Conservation (phyloP, 2,113 vertebrate species). For the Xiphophorus couchianus region DNA sequence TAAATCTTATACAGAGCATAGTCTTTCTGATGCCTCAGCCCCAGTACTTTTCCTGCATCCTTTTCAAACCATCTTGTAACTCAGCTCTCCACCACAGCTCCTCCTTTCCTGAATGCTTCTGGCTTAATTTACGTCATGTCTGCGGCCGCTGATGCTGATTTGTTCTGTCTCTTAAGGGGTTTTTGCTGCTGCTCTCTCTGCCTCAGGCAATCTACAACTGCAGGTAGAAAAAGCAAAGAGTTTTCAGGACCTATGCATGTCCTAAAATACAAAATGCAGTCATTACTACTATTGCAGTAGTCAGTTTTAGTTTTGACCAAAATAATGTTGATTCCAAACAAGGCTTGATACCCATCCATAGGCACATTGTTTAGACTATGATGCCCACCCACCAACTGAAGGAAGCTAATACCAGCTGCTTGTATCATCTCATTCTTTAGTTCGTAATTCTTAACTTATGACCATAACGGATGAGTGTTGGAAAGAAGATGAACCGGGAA, state of each 20-base stretch:
- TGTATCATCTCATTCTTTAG: too few relatives aligned
- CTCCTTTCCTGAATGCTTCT: neutral
- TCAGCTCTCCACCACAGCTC: neutral
- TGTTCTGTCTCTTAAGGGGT: slow-evolving; percentile 4
- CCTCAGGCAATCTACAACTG: neutral
- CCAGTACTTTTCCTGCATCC: neutral
- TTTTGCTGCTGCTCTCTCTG: slow-evolving; percentile 1
- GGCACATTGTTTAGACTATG: neutral
- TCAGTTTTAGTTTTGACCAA: neutral
- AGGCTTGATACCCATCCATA: neutral
- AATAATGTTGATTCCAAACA: neutral
- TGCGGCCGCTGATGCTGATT: slow-evolving; percentile 1
- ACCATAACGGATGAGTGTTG: too few relatives aligned
- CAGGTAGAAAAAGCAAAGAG: neutral
- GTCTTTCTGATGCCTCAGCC: neutral
- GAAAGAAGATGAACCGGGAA: too few relatives aligned
- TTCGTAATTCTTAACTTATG: too few relatives aligned
- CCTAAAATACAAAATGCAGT: neutral
- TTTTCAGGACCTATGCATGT: neutral
- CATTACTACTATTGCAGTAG: neutral
- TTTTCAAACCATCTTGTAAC: neutral
- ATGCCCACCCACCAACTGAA: too few relatives aligned
- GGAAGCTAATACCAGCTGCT: too few relatives aligned
- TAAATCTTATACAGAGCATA: neutral
- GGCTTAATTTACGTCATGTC: slow-evolving; percentile 10